phyloP scores from a whole-genome alignment of 1,140 invertebrate species.

The Solenopsis fugax region DNA sequence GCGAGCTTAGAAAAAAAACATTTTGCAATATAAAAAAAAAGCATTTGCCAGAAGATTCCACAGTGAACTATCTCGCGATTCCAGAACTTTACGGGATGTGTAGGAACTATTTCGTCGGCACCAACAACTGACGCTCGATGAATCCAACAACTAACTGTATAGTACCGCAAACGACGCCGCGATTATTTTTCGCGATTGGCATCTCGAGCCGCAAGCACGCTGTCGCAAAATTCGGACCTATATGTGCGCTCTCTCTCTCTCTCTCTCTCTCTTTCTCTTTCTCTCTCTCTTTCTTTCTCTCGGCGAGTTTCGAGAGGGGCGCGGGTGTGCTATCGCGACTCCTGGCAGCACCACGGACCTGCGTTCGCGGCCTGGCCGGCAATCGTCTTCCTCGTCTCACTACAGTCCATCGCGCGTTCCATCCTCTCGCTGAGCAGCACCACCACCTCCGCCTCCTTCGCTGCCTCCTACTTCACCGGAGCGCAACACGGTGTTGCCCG shows the following conservation, averaged over 20 bases:
- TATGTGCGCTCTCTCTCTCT: background rate
- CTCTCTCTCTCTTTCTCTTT: constrained; percentile 15
- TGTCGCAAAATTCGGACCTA: constrained; percentile 60
- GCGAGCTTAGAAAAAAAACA: background rate
- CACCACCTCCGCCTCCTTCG: constrained; percentile 69
- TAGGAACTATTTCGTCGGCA: background rate
- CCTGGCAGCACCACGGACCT: constrained; percentile 70
- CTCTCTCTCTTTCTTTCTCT: constrained; percentile 8
- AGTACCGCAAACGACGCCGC: constrained; percentile 47
- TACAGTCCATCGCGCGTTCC: constrained; percentile 68
- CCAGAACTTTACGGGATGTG: background rate
- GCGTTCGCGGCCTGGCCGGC: constrained; percentile 66
- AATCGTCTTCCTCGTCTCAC: constrained; percentile 72
- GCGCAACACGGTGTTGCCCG: constrained; percentile 76
- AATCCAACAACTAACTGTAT: constrained; percentile 1
- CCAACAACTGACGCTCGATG: background rate
- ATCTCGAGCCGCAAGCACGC: constrained; percentile 41
- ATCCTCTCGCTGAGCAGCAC: constrained; percentile 68
- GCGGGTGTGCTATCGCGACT: constrained; percentile 65
- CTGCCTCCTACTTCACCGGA: constrained; percentile 73
- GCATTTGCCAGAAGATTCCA: background rate
- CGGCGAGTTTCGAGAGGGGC: constrained; percentile 31
- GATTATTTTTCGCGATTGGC: constrained; percentile 18
- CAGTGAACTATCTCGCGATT: background rate
- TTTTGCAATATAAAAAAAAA: background rate